Base-by-base conservation (phyloP, 2,113 vertebrate genomes). In the Zosterops japonicus region DNA sequence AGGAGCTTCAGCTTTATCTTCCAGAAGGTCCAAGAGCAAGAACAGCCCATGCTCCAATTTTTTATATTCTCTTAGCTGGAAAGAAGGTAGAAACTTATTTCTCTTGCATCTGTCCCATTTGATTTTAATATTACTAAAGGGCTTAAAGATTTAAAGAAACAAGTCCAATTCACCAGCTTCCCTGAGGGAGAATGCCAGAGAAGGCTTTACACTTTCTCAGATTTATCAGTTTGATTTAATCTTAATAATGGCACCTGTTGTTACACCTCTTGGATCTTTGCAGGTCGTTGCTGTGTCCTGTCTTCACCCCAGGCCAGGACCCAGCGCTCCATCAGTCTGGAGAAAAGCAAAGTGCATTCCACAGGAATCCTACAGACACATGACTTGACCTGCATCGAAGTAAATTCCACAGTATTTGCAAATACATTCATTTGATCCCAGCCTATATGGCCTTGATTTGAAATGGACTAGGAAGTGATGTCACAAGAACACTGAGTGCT, bases 401-500 rank as follows among this genome's bases (percentile, higher is more conserved):
- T 36, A 57, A 74, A 69, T 52, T 44, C 53, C 44, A 83, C 50
- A 33, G 15, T 55, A 23, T 59, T 75, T 74, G 6, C n/a, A 85
- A 63, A 57, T 57, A 29, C 6, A 46, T 28, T 53, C 53, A 27
- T 65, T 61, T 74, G 36, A 82, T 47, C 33, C 24, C 35, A 74
- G 55, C 25, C 55, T 60, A 47, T 14, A 33, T 49, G 31, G 10
- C 52, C 36, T 74, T 69, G 14, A 56, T 83, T 70, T 70, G 12
- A 67, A 81, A 63, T 8, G 13, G 35, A 31, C 27, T 50, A 57
- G 44, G 11, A 84, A 71, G 12, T 33, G 7, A 7, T 42, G 23
- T 16, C 1, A 0, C 36, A 71, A 22, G 35, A 80, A 41, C 3
- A 0, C 25, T 4, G 41, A 35, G 28, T 17, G 11, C 16, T 65